A percentile compares a stretch with the other conserved stretches of the same genome.
phyloP scores from a whole-genome alignment of 2,797 vertebrate genomes.

The Rhinophrynus dorsalis region DNA sequence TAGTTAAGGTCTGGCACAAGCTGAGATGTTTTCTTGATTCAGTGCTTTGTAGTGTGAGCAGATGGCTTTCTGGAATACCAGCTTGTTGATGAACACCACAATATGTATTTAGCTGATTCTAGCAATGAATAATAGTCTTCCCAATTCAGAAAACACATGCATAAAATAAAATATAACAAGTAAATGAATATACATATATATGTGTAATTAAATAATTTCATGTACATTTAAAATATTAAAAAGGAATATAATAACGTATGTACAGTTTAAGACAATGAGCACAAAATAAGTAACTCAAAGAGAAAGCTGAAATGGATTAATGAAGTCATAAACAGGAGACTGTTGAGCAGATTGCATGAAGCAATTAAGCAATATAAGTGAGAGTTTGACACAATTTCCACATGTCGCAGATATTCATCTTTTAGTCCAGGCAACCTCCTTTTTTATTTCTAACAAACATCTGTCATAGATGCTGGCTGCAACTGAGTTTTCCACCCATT shows the following conservation, averaged over 20 bases:
- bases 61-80: slow-evolving; percentile 29
- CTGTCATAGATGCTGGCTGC: not conserved
- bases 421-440: not conserved
- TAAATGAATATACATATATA: not conserved
- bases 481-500: not conserved
- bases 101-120: slow-evolving; percentile 39
- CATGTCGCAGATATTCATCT: slow-evolving; percentile 8
- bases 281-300: not conserved
- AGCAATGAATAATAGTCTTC: slow-evolving; percentile 13
- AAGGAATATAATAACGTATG: not conserved
- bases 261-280: not conserved
- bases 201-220: not conserved
- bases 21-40: slow-evolving; percentile 24
- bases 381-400: slow-evolving; percentile 7
- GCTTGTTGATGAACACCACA: slow-evolving; percentile 35
- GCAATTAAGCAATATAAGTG: slow-evolving; percentile 2
- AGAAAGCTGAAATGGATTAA: not conserved
- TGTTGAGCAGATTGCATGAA: slow-evolving; percentile 2
- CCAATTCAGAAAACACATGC: slow-evolving; percentile 4
- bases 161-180: slow-evolving; percentile 6
- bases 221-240: not conserved
- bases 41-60: slow-evolving; percentile 28
- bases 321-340: not conserved
- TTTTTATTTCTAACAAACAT: not conserved
- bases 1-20: slow-evolving; percentile 33